Percentiles rank a stretch among this genome's conserved stretches.
Conservation (phyloP, 1,140 invertebrate genomes). For the Neotoxoptera formosana region DNA sequence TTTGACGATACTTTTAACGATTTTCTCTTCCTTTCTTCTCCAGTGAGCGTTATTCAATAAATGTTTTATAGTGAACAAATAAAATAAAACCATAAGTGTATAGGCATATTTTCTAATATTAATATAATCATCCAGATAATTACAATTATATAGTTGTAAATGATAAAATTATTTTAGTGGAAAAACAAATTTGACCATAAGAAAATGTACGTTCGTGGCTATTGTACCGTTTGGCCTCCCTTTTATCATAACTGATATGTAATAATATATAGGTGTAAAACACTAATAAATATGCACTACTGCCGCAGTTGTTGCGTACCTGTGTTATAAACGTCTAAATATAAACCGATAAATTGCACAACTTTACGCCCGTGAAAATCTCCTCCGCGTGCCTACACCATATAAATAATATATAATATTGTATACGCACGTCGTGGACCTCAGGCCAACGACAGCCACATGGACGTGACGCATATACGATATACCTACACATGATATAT, state of each 20-base stretch:
- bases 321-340: neutral
- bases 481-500: neutral
- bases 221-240: neutral
- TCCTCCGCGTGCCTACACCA: neutral
- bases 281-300: neutral
- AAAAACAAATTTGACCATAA: neutral
- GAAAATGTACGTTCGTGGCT: neutral
- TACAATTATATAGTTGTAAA: neutral
- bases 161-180: neutral
- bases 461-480: neutral
- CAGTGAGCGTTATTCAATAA: neutral
- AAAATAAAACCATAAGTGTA: neutral
- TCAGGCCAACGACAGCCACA: neutral
- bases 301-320: neutral
- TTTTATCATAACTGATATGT: neutral
- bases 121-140: neutral
- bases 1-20: neutral
- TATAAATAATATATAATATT: neutral
- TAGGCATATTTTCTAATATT: neutral
- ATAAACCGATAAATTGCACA: slow-evolving; percentile 2
- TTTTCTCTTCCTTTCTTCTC: neutral
- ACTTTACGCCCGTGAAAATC: slow-evolving; percentile 29
- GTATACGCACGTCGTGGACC: neutral
- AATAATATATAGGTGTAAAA: neutral
- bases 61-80: neutral